These are phyloP conservation scores for Onychorhynchus coronatus DNA, from an alignment of 2,113 vertebrate species.

Conservation along the genomic window DNA sequence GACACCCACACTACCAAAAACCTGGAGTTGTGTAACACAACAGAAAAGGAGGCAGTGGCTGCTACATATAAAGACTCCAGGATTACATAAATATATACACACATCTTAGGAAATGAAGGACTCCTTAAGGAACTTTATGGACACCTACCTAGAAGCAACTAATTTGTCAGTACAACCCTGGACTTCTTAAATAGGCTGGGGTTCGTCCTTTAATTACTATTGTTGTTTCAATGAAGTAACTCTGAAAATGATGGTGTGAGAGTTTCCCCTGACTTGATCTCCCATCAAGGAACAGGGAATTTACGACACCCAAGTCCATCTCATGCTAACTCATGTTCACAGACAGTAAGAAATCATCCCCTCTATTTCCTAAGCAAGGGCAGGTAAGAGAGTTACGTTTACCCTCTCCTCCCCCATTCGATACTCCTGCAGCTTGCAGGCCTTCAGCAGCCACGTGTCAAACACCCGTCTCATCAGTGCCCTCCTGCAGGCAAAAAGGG, in stretches of 20 bases:
- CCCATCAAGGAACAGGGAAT: not conserved
- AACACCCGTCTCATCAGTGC: conserved; percentile 71
- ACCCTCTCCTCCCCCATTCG: conserved; percentile 79
- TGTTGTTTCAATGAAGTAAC: not conserved
- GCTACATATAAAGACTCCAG: not conserved
- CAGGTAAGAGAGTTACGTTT: not conserved
- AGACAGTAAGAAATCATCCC: not conserved
- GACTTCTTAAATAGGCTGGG: not conserved
- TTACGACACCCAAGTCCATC: not conserved
- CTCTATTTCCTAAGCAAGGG: not conserved
- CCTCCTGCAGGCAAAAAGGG: conserved; percentile 51
- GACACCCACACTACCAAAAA: not conserved
- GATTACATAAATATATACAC: not conserved
- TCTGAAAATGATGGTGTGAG: not conserved
- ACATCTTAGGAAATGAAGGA: not conserved
- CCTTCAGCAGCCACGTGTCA: conserved; percentile 77
- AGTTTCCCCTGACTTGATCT: not conserved
- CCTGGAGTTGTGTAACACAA: not conserved
- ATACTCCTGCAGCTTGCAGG: conserved; percentile 69
- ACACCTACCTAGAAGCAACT: not conserved
- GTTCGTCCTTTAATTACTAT: not conserved
- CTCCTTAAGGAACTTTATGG: not conserved
- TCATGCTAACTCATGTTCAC: not conserved
- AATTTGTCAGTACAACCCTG: not conserved
- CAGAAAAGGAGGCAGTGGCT: not conserved